Evolutionary conservation across 2,797 vertebrate genomes (phyloP), one percentile per base, ranked within the genome.

Genomic region (Peromyscus melanophrys): DNA sequence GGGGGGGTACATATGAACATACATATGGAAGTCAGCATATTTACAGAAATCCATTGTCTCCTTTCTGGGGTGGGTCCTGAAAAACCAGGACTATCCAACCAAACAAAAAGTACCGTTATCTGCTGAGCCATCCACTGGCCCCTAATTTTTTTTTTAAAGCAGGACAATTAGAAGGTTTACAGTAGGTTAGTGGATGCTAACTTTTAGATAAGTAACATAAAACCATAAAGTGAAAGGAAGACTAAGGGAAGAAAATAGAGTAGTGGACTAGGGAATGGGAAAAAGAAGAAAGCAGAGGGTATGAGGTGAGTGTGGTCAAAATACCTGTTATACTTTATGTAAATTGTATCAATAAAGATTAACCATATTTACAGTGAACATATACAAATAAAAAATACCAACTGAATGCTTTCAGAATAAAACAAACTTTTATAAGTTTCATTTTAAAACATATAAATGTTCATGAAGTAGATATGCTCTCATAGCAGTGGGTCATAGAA

Each of bases 401-500:
- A 81, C 4, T 89, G 4, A 8, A 85, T 93, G n/a, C 27, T 91
- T 90, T 80, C 46, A 88, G 73, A 55, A 73, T 67, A 86, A 73
- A 90, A 25, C 12, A 43, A 25, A 13, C 21, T 92, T 80, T 93
- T 84, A 92, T 83, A 80, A 78, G 1, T 65, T 93, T 93, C 43
- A 37, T 86, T 77, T 95, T 46, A 46, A 37, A 55, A 82, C 34
- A 4, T 7, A 90, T 80, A 90, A 77, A 69, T 94, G 52, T 40
- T 77, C 25, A 87, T 75, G n/a, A 88, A 96, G 9, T 88, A 84
- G 29, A 49, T 84, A 34, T 78, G 17, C 40, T 92, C n/a, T 94
- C 49, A 87, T 40, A 80, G 43, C 49, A 75, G 69, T 81, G 84
- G 43, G 69, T 95, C 89, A 88, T 43, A 87, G n/a, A 95, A 16